Percentiles rank a stretch among this genome's conserved stretches.
phyloP scores from a whole-genome alignment of 2,888 invertebrate species.

The Drosophila nigricruria region DNA sequence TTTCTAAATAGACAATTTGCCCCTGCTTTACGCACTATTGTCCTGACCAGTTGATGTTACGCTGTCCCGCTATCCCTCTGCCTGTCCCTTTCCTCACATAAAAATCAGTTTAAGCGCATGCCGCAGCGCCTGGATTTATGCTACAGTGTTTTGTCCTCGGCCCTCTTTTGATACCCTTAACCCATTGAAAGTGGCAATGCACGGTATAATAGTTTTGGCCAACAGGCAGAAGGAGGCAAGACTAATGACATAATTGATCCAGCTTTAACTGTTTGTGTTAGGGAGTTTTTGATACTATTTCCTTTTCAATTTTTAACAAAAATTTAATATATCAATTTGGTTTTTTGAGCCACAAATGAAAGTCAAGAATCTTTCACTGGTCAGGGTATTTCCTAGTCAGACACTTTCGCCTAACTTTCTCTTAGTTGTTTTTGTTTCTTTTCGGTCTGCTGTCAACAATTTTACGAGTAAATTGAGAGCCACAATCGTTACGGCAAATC shows the following conservation, averaged over 20 bases:
- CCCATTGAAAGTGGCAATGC: not conserved
- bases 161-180: not conserved
- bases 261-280: no score
- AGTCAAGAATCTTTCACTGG: not conserved
- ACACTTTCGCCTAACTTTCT: no score
- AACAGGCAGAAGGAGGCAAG: not conserved
- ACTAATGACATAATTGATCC: not conserved
- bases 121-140: slow-evolving; percentile 68
- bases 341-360: no score
- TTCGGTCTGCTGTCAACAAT: slow-evolving; percentile 55
- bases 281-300: no score
- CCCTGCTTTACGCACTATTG: slow-evolving; percentile 73
- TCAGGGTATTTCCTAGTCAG: not conserved
- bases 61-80: not conserved
- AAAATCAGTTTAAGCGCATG: slow-evolving; percentile 73
- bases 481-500: slow-evolving; percentile 74
- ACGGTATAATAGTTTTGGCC: not conserved
- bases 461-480: slow-evolving; percentile 72
- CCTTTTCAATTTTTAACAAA: no score
- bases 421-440: slow-evolving; percentile 27
- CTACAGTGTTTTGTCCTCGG: slow-evolving; percentile 45
- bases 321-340: no score
- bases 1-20: slow-evolving; percentile 71
- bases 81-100: slow-evolving; percentile 38
- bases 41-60: slow-evolving; percentile 15